A percentile compares a stretch with the other conserved stretches of the same genome.
Evolutionary conservation across 2,888 invertebrate species (phyloP).

Genomic region (Patella ulyssiponensis): DNA sequence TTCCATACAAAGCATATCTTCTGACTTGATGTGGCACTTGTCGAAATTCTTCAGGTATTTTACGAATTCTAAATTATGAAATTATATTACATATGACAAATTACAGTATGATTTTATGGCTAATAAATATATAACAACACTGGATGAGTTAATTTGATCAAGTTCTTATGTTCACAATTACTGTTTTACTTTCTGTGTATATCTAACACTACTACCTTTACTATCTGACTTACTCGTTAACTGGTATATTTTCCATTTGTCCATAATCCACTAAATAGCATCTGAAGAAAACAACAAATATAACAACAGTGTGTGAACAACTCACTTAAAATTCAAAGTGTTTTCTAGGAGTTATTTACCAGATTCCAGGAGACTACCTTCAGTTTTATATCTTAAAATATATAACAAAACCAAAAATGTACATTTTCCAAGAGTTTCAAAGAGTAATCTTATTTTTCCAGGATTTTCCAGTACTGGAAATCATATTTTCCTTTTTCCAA

Average conservation of each 20-base stretch:
- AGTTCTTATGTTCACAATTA: background rate
- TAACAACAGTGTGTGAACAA: too few species aligned
- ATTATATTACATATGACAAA: background rate
- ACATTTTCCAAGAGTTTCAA: too few species aligned
- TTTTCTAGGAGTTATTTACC: too few species aligned
- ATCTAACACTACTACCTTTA: background rate
- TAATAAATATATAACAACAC: too few species aligned
- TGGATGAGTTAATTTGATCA: background rate
- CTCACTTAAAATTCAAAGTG: too few species aligned
- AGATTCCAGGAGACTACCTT: too few species aligned
- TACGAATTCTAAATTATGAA: conserved; percentile 44
- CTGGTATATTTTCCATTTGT: conserved; percentile 36
- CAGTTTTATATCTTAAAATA: too few species aligned
- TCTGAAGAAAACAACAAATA: conserved; percentile 33
- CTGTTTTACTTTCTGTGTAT: background rate
- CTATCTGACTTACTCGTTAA: conserved; percentile 38
- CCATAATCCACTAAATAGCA: conserved; percentile 52
- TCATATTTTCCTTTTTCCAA: too few species aligned
- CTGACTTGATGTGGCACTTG: conserved; percentile 50
- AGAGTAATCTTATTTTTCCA: too few species aligned
- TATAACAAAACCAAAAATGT: too few species aligned
- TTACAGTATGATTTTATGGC: too few species aligned
- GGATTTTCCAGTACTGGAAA: too few species aligned
- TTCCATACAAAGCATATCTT: conserved; percentile 44
- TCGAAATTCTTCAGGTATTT: conserved; percentile 40